Evolutionary conservation across 2,888 invertebrate species (phyloP).

Genomic region (Sesia bembeciformis): DNA sequence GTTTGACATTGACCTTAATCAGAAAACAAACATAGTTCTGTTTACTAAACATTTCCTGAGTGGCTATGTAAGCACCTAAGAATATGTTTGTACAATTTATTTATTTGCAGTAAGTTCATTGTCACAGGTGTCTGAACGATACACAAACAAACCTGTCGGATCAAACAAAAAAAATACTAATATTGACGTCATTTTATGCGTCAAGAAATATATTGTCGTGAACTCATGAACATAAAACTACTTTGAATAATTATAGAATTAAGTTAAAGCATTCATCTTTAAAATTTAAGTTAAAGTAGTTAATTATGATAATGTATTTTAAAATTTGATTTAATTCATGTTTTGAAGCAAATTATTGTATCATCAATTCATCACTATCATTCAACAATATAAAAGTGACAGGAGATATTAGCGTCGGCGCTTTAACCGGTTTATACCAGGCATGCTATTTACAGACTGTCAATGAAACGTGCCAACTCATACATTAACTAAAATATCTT

Average conservation of each 20-base stretch:
- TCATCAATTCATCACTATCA: too few species aligned
- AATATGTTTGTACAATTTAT: background rate
- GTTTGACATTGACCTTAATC: background rate
- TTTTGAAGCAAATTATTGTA: too few species aligned
- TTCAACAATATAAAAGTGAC: too few species aligned
- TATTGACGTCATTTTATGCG: slow-evolving; percentile 2
- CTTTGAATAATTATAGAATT: background rate
- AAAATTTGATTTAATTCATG: too few species aligned
- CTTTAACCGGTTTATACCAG: slow-evolving; percentile 29
- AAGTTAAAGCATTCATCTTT: too few species aligned
- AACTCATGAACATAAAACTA: background rate
- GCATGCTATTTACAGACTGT: slow-evolving; percentile 51
- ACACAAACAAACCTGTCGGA: background rate
- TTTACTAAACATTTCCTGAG: background rate
- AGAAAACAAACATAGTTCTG: background rate
- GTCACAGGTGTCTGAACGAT: background rate
- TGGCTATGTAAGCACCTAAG: background rate
- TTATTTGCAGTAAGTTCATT: background rate
- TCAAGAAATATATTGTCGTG: slow-evolving; percentile 1
- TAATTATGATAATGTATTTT: too few species aligned
- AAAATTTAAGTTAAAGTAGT: too few species aligned
- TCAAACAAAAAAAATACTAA: background rate
- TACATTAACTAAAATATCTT: slow-evolving; percentile 27
- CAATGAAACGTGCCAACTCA: slow-evolving; percentile 43
- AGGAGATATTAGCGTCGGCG: background rate